A percentile compares a stretch with the other conserved stretches of the same genome.
phyloP scores from a whole-genome alignment of 1,140 invertebrate species.

The Nymphalis io region DNA sequence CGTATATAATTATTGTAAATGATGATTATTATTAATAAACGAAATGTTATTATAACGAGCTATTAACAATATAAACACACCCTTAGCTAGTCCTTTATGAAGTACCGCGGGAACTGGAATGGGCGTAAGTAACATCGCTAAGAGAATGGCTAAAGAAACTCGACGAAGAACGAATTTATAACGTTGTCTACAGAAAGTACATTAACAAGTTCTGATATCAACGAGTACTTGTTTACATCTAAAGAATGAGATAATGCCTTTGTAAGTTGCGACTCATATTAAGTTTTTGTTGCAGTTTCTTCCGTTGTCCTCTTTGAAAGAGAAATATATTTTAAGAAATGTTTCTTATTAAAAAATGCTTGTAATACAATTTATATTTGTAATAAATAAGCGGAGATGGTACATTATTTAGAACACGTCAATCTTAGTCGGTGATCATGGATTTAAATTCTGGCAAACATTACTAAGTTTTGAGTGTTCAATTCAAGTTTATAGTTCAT shows the following conservation, averaged over 20 bases:
- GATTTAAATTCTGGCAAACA: too few relatives aligned
- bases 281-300: slow-evolving; percentile 3
- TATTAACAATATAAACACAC: not conserved
- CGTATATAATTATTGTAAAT: too few relatives aligned
- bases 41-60: not conserved
- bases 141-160: slow-evolving; percentile 38
- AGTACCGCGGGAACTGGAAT: slow-evolving; percentile 52
- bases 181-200: slow-evolving; percentile 22
- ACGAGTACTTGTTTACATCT: slow-evolving; percentile 20
- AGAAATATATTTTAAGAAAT: too few relatives aligned
- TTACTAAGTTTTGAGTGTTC: too few relatives aligned
- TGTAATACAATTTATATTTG: too few relatives aligned
- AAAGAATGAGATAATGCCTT: slow-evolving; percentile 15
- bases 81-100: slow-evolving; percentile 31
- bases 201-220: slow-evolving; percentile 28
- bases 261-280: slow-evolving; percentile 8
- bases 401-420: too few relatives aligned
- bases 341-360: too few relatives aligned
- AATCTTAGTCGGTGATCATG: too few relatives aligned
- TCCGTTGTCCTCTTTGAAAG: not conserved
- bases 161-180: slow-evolving; percentile 39
- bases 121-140: slow-evolving; percentile 40
- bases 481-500: too few relatives aligned
- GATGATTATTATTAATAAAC: slow-evolving; percentile 4
- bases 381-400: too few relatives aligned